A percentile compares a stretch with the other conserved stretches of the same genome.
These are phyloP conservation scores for Zonitis immaculata DNA, from an alignment of 2,888 invertebrate genomes.

Conservation along the genomic window DNA sequence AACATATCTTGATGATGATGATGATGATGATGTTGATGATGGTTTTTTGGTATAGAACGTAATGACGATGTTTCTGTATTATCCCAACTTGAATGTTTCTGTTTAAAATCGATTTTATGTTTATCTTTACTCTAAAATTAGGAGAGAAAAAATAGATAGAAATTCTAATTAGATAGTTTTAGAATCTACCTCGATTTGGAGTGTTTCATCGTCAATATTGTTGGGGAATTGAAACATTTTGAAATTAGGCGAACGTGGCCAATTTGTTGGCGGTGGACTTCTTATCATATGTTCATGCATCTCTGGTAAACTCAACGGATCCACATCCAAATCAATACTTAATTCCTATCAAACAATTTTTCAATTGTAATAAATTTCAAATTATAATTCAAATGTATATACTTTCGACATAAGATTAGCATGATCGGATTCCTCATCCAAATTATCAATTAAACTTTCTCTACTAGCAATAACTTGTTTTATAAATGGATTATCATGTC, in stretches of 20 bases:
- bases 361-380: no score
- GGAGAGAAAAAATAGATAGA: not conserved
- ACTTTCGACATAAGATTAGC: constrained; percentile 75
- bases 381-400: constrained; percentile 35
- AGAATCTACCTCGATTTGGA: constrained; percentile 42
- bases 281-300: constrained; percentile 79
- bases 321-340: constrained; percentile 57
- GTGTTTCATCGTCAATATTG: constrained; percentile 47
- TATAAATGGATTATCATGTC: constrained; percentile 80
- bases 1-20: constrained; percentile 52
- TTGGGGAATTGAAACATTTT: constrained; percentile 55
- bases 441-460: constrained; percentile 70
- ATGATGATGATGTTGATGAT: constrained; percentile 47
- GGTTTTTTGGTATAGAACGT: constrained; percentile 36
- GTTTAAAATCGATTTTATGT: constrained; percentile 36
- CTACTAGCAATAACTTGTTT: constrained; percentile 74
- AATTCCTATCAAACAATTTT: constrained; percentile 42
- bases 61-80: constrained; percentile 39
- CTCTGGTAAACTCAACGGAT: constrained; percentile 70
- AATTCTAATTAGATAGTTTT: not conserved
- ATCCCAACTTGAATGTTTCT: constrained; percentile 44
- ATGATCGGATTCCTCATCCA: constrained; percentile 72
- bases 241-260: constrained; percentile 61
- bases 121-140: constrained; percentile 34
- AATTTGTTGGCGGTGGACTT: constrained; percentile 74